Percentiles rank a stretch among this genome's conserved stretches.
Evolutionary conservation across 2,888 invertebrate species (phyloP).

Genomic region (Crepidodera aurea): DNA sequence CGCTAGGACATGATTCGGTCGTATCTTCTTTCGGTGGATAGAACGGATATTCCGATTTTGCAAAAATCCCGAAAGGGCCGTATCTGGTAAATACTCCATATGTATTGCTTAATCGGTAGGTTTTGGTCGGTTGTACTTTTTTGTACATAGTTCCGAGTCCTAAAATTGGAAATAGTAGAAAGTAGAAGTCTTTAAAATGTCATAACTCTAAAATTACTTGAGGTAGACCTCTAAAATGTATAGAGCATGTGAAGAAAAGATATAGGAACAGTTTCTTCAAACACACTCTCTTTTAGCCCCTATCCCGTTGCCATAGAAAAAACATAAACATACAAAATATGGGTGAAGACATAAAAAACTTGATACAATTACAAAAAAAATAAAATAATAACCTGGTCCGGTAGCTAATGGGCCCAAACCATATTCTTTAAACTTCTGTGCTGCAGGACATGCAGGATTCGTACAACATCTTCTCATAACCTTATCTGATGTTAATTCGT

Average conservation of each 20-base stretch:
- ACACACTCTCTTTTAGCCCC: too few relatives aligned
- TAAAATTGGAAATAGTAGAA: neutral
- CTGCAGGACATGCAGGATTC: conserved; percentile 57
- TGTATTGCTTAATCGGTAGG: conserved; percentile 55
- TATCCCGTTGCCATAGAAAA: too few relatives aligned
- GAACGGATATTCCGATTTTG: conserved; percentile 48
- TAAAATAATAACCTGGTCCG: conserved; percentile 49
- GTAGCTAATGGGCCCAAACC: conserved; percentile 59
- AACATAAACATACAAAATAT: too few relatives aligned
- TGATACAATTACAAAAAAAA: too few relatives aligned
- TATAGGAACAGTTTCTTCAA: too few relatives aligned
- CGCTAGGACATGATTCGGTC: neutral
- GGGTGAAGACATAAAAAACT: too few relatives aligned
- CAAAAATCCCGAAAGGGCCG: conserved; percentile 55
- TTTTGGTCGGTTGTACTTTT: conserved; percentile 46
- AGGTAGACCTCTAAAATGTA: too few relatives aligned
- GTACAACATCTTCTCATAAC: conserved; percentile 52
- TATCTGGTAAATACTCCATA: conserved; percentile 54
- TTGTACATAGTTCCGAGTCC: conserved; percentile 54
- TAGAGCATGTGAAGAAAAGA: too few relatives aligned
- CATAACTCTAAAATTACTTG: too few relatives aligned
- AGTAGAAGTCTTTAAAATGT: neutral
- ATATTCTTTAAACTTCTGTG: conserved; percentile 56
- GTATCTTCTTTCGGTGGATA: conserved; percentile 36
- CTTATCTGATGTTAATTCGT: conserved; percentile 49